These are phyloP conservation scores for Saturnia pavonia DNA, from an alignment of 2,888 invertebrate genomes.

Conservation along the genomic window DNA sequence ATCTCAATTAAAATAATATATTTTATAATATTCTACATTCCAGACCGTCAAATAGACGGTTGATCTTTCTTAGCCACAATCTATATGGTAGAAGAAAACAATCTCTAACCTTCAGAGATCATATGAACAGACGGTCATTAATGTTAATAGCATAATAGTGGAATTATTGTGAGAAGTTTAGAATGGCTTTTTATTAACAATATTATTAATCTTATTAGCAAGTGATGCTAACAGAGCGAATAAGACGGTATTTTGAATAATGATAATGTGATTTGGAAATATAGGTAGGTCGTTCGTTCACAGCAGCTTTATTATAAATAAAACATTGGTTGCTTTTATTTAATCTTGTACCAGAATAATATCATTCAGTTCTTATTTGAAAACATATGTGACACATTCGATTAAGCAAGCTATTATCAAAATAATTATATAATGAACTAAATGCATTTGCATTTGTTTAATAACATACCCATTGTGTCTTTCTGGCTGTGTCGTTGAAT, in stretches of 20 bases:
- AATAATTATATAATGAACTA: conserved; percentile 35
- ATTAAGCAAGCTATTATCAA: conserved; percentile 33
- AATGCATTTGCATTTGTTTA: conserved; percentile 30
- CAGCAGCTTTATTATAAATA: not conserved
- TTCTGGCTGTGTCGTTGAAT: not conserved
- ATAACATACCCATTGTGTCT: conserved; percentile 31
- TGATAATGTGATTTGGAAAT: not conserved
- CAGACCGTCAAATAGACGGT: not conserved
- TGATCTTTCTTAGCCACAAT: not conserved
- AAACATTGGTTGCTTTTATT: not conserved
- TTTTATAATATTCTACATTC: too few species aligned
- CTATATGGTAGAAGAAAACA: not conserved
- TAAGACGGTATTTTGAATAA: not conserved
- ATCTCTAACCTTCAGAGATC: not conserved
- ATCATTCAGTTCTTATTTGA: conserved; percentile 17
- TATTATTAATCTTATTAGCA: not conserved
- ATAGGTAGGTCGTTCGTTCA: not conserved
- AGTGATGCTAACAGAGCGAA: not conserved
- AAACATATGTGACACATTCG: conserved; percentile 35
- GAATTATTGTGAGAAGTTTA: not conserved
- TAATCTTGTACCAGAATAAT: not conserved
- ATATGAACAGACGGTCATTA: not conserved
- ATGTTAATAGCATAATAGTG: too few species aligned
- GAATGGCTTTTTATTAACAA: not conserved
- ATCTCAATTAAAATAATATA: too few species aligned